Evolutionary conservation across 2,888 invertebrate genomes (phyloP), one percentile per base, ranked within the genome.

Genomic region (Tachina fera): DNA sequence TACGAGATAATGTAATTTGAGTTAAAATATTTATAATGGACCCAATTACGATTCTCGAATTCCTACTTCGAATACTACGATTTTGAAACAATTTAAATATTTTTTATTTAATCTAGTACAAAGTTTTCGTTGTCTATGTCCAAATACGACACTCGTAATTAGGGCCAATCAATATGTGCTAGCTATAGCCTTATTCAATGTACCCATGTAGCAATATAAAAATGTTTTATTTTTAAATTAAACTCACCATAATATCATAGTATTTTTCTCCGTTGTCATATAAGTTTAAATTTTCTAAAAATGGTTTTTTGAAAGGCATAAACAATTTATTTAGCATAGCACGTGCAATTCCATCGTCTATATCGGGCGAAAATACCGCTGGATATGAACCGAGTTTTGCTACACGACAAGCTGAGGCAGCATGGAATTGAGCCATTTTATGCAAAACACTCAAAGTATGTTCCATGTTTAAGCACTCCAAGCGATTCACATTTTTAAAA

Each of bases 371-470:
- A 58, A 75, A 75, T 3, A 60, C 22, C 3, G 85, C 87, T 0
- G 83, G 49, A 71, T 88, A 91, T 1, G 85, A 80, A 10, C 91
- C 92, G 58, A 88, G 72, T 0, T 83, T 58, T 10, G 81, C 89
- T 11, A 83, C 88, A 11, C 88, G 87, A 16, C 87, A 87, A 6
- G 91, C 92, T 0, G 90, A 88, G 0, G 89, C 92, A 0, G 92
- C 93, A 88, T 92, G 92, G 76, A 90, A 92, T 79, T 92, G 89
- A 3, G 93, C 92, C 74, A 92, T 60, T 76, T 91, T 92, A 31
- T 86, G 84, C 0, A 92, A 87, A 0, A 89, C 90, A 6, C 89
- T 60, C 63, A 91, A 84, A 11, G 91, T 87, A 19, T 92, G 92
- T 9, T 89, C 88, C 71, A 91, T 53, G 58, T 91, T 88, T 1